Conservation (phyloP, 2,888 invertebrate species). For the Octonoba sinensis region DNA sequence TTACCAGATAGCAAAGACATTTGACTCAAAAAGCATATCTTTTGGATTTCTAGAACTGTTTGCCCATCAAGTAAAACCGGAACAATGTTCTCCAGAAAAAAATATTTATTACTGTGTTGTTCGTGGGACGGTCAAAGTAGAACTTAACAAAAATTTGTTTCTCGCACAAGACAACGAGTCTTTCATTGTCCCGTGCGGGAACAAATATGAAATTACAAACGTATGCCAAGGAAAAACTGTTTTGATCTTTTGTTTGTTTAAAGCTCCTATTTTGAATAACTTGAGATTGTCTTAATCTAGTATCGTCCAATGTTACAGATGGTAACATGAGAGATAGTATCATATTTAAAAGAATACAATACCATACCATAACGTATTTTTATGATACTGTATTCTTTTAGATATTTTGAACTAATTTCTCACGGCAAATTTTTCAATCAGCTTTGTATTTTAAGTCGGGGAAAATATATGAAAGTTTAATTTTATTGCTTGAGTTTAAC, state of each 20-base stretch:
- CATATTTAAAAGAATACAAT: too few relatives aligned
- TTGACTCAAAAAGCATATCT: not conserved
- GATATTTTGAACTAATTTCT: too few relatives aligned
- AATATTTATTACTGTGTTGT: constrained; percentile 7
- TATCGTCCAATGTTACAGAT: too few relatives aligned
- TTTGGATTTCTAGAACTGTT: constrained; percentile 18
- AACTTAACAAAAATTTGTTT: not conserved
- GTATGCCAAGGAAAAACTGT: not conserved
- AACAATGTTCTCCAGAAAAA: not conserved
- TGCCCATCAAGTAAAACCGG: not conserved
- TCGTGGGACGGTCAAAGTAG: not conserved
- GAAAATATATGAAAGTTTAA: too few relatives aligned
- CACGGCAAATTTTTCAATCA: too few relatives aligned
- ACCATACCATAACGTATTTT: too few relatives aligned
- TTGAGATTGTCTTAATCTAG: too few relatives aligned
- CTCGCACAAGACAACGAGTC: not conserved
- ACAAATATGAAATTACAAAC: not conserved
- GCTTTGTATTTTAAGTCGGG: too few relatives aligned
- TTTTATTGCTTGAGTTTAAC: too few relatives aligned
- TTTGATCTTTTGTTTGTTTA: not conserved
- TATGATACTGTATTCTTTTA: too few relatives aligned
- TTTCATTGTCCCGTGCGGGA: not conserved
- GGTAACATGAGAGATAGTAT: too few relatives aligned
- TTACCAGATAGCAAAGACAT: not conserved
- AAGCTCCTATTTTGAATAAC: not conserved